Base-by-base conservation (phyloP, 2,888 invertebrate species). In the Phlogophora meticulosa region DNA sequence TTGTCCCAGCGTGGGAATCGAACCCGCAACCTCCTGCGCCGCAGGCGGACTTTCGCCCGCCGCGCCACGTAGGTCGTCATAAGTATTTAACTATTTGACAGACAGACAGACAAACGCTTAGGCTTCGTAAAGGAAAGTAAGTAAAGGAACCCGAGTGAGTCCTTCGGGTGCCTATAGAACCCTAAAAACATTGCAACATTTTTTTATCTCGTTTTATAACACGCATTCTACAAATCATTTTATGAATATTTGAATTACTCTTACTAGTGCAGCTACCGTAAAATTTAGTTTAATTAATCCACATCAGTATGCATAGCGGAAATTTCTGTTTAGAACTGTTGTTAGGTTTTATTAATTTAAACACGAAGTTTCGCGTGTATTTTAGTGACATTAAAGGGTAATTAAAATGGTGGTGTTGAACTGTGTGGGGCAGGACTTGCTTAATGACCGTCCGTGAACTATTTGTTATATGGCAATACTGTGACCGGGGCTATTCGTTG, bases 331-430 rank as follows among this genome's bases (percentile, higher is more conserved):
- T 78, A 67, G 79, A 75, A 67, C 58, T 67, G 79, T 78, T 76
- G 79, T 78, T 76, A 78, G 79, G 22, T 76, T 76, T 75, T 78
- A 76, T 76, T 78, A 67, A 78, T 78, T 78, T 59, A 73, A 78
- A 73, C 59, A 78, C 68, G 34, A 76, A 76, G 58, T 76, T 75
- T 56, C 43, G 11, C 36, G 17, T 49, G 22, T 52, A 59, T 61
- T 62, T 72, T 62, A 53, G 57, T 58, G 61, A 67, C 75, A 68
- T 78, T 78, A 66, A 57, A 57, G 17, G 48, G 48, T 68, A 78
- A 76, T 76, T 76, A 48, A 78, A 76, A 58, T 67, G 67, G 57
- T 42, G 40, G 45, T 73, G 45, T 56, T 71, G 40, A 52, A 46
- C 67, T 42, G 42, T 51, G 48, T 38, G 17, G 9, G n/a, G 42